Base-by-base conservation (phyloP, 2,797 vertebrate species). In the Tragopan temminckii region DNA sequence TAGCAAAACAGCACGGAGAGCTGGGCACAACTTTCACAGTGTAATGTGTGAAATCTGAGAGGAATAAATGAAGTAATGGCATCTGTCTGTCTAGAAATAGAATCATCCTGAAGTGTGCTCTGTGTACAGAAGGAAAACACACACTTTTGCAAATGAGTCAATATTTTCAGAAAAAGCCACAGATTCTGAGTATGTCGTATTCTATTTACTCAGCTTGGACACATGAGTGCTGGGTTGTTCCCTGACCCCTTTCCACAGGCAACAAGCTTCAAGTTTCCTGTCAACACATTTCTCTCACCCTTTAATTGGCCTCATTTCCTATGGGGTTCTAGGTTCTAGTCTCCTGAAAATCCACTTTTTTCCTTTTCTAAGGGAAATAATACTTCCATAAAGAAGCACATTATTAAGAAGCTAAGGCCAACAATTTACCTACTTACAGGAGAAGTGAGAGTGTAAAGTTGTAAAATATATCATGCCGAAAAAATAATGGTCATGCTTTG, bases 21-120 rank as follows among this genome's bases (percentile, higher is more conserved):
- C 92, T 88, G 92, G 90, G 89, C 90, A 89, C 92, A 95, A 72
- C 89, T 93, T 93, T 92, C 92, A 83, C 90, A 69, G 90, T 57
- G 3, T 48, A 91, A 88, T 69, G 93, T 93, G 80, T 93, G 94
- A 95, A 95, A 94, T 80, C 57, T 67, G 89, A 92, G 76, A 93
- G 90, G 90, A 90, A 89, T 94, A 95, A 95, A 89, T 96, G 89
- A 93, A 95, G 85, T 95, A 89, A 77, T 89, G 82, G 48, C 89
- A 95, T 94, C 89, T 95, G 76, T 85, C 92, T 96, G 42, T 70
- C 95, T 93, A 72, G 81, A 95, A 93, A 89, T 95, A 95, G 92
- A 90, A 95, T 88, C 63, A 76, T 94, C 63, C 80, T 95, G 83
- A 92, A 89, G 62, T 48, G 33, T 91, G 66, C 59, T 85, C 88